Evolutionary conservation across 1,140 invertebrate species (phyloP), one percentile per base, ranked within the genome.

Genomic region (Heliconius hewitsoni): DNA sequence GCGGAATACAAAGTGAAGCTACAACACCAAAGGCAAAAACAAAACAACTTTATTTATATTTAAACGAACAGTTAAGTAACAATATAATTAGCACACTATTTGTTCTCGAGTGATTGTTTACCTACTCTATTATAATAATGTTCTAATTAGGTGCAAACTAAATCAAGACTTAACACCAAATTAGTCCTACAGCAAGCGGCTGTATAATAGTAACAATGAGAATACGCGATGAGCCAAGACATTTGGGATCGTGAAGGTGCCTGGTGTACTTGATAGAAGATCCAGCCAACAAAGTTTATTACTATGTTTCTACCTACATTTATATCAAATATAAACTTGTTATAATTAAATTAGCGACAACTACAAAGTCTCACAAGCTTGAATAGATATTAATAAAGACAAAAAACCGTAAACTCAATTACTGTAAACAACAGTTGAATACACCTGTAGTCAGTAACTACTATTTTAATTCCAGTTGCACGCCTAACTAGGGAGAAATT

Each of bases 401-500:
- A 66, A 66, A 66, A 66, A 66, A 66, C 60, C 30, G 19, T 30
- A 72, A 77, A 66, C 23, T 72, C 19, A 55, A 73, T 66, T 66
- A 66, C 34, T 37, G 60, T 66, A 66, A 72, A 82, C 79, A 79
- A 79, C 79, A 70, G 60, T 80, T 76, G 78, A 76, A 77, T 72
- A 76, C 82, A 82, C 78, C 82, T 82, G 82, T 42, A 80, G 78
- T 78, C 50, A 71, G 78, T 82, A 82, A 83, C 82, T 83, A 81
- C 82, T 82, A 78, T 78, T 82, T 77, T 77, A 81, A 81, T 81
- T 78, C 80, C 60, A 74, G 80, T 71, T 81, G 76, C 72, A 73
- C 52, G 73, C 73, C 76, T 75, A 81, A 71, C 80, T 55, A 73
- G 76, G 76, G 71, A 73, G 72, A 76, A 81, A 78, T 81, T 78